Conservation (phyloP, 2,797 vertebrate genomes). For the Heteromormyrus szaboi region DNA sequence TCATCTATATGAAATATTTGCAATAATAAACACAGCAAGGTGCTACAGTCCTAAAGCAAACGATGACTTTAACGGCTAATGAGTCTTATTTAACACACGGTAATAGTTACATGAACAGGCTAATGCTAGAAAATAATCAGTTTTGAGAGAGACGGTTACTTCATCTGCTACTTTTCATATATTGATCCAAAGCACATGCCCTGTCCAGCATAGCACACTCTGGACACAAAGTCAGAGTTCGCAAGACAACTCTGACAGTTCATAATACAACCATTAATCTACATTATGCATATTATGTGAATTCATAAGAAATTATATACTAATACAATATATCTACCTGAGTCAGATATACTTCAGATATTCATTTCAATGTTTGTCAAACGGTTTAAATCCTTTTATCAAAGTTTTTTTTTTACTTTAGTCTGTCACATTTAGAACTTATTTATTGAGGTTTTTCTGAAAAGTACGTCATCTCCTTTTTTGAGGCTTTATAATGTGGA, state of each 20-base stretch:
- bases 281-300: neutral
- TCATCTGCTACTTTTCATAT: neutral
- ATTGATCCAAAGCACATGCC: neutral
- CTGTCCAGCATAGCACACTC: neutral
- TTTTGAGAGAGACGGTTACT: neutral
- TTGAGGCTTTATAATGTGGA: neutral
- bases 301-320: neutral
- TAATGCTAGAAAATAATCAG: neutral
- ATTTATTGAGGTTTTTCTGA: neutral
- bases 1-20: neutral
- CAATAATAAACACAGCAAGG: neutral
- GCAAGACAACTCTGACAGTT: neutral
- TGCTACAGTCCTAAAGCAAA: neutral
- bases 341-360: neutral
- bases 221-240: neutral
- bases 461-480: neutral
- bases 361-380: neutral
- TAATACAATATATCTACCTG: neutral
- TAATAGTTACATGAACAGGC: neutral
- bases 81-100: neutral
- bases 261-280: neutral
- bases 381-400: neutral
- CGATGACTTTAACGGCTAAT: too few relatives aligned
- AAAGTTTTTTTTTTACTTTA: neutral
- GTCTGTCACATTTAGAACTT: neutral